Evolutionary conservation across 2,113 vertebrate species (phyloP).

Genomic region (Coracopsis vasa): DNA sequence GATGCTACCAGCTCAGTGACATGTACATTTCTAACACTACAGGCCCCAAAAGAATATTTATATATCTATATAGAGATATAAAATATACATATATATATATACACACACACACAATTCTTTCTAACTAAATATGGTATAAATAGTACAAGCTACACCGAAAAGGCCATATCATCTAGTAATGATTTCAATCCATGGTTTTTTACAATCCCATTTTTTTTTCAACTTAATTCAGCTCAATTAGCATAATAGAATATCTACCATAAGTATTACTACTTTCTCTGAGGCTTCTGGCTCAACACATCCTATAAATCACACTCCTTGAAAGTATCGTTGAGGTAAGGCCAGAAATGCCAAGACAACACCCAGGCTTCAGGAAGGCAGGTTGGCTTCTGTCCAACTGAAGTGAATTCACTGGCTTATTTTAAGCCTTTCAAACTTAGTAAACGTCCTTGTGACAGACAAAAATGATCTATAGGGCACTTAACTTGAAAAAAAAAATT

Average conservation of each 20-base stretch:
- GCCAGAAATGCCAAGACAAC: background rate
- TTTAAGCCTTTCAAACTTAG: background rate
- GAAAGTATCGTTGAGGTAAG: background rate
- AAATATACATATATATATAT: background rate
- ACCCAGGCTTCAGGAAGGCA: background rate
- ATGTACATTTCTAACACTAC: background rate
- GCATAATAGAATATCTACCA: background rate
- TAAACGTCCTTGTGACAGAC: background rate
- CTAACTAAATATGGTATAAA: background rate
- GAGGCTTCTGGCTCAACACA: background rate
- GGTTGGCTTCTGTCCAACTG: background rate
- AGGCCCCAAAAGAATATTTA: background rate
- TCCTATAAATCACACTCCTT: background rate
- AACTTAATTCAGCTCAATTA: background rate
- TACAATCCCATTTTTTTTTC: background rate
- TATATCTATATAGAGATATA: background rate
- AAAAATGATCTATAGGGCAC: background rate
- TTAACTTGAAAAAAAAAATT: background rate
- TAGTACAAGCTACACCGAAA: background rate
- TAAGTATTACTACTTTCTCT: background rate
- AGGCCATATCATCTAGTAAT: background rate
- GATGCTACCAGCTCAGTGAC: background rate
- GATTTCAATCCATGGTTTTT: background rate
- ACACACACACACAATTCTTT: background rate
- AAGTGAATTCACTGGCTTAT: background rate